These are phyloP conservation scores for Thelohanellus kitauei DNA, from an alignment of 30 jellyfish, hydroid and myxozoan genomes.

Conservation along the genomic window DNA sequence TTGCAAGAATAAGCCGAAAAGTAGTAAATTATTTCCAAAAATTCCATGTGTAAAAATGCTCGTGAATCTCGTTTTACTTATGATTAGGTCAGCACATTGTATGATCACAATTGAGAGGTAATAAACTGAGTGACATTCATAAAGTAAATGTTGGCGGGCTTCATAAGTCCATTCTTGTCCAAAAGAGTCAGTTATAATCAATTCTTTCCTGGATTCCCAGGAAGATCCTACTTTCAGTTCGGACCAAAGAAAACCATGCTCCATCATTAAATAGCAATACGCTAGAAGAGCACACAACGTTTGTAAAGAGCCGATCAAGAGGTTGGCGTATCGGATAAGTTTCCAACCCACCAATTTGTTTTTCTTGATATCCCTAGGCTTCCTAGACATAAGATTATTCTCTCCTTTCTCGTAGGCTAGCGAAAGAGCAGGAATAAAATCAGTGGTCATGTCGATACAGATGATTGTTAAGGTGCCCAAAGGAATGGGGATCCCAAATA, in stretches of 20 bases:
- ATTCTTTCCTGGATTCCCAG: not conserved
- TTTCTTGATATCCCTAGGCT: slow-evolving; percentile 1
- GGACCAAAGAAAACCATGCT: not conserved
- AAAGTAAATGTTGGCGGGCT: slow-evolving; percentile 42
- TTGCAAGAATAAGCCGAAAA: not conserved
- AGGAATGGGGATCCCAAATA: slow-evolving; percentile 1
- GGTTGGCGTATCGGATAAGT: not conserved
- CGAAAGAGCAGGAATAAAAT: slow-evolving; percentile 3
- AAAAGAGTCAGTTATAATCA: not conserved
- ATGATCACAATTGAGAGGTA: slow-evolving; percentile 70
- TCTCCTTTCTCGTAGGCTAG: slow-evolving; percentile 4
- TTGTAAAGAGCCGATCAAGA: not conserved
- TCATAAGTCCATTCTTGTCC: slow-evolving; percentile 8
- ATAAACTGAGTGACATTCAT: slow-evolving; percentile 88
- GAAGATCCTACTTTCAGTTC: not conserved
- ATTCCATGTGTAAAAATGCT: slow-evolving; percentile 73
- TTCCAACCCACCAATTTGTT: slow-evolving; percentile 1
- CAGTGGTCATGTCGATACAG: slow-evolving; percentile 3
- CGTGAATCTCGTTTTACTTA: slow-evolving; percentile 50
- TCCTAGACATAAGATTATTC: slow-evolving; percentile 2
- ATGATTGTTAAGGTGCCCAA: slow-evolving; percentile 1
- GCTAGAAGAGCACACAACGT: not conserved
- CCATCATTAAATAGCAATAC: not conserved
- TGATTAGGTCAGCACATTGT: slow-evolving; percentile 83
- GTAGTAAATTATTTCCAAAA: not conserved